Base-by-base conservation (phyloP, 2,113 vertebrate species). In the Strigops habroptila region DNA sequence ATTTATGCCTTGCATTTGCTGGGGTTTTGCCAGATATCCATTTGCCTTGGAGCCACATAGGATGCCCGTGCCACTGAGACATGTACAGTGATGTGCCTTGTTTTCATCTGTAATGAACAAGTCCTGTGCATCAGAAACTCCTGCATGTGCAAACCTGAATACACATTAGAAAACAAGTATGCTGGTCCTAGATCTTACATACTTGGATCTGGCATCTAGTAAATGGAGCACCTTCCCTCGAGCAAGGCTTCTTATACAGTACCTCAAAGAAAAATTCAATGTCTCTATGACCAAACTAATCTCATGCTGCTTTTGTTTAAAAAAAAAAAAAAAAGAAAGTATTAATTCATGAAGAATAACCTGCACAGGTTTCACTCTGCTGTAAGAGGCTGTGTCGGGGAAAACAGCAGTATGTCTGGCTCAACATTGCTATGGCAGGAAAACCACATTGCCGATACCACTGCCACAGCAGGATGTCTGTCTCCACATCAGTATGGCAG, bases 291-390 rank as follows among this genome's bases (percentile, higher is more conserved):
- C 49, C 52, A 89, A 84, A n/a, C 11, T 93, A 91, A 67, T 57
- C 17, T 23, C 48, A n/a, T 57, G 14, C 41, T 80, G 13, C 65
- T 78, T n/a, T n/a, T n/a, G n/a, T n/a, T n/a, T n/a, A n/a, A n/a
- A n/a, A n/a, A n/a, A n/a, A n/a, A n/a, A n/a, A n/a, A n/a, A n/a
- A n/a, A n/a, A n/a, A n/a, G n/a, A n/a, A n/a, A n/a, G n/a, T n/a
- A n/a, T n/a, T n/a, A n/a, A 76, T 96, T 92, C 93, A 71, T 88
- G 86, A 95, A 89, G 85, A 96, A 78, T 95, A 90, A 95, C 76
- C 92, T 96, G 41, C 57, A 78, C 1, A 3, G 39, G 55, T 68
- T 90, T 95, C 71, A 33, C 68, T 95, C n/a, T n/a, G n/a, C n/a
- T n/a, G n/a, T n/a, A n/a, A n/a, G n/a, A n/a, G n/a, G n/a, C n/a